Base-by-base conservation (phyloP, 2,888 invertebrate genomes). In the Amaurobius ferox region DNA sequence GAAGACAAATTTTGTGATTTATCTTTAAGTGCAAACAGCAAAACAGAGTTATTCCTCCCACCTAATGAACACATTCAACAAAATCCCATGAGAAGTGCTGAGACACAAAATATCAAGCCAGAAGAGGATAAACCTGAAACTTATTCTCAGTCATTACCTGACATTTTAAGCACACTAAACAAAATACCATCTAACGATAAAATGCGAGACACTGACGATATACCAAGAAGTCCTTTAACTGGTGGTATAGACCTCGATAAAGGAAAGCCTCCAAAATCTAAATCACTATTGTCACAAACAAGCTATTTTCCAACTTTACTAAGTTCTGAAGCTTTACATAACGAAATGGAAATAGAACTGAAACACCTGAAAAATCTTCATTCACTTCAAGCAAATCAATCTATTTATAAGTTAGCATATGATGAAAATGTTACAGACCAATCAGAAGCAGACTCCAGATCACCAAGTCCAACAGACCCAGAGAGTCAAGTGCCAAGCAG, bases 351-450 rank as follows among this genome's bases (percentile, higher is more conserved):
- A 67, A 26, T 39, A 9, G 79, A 85, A 40, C 40, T 79, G n/a
- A 79, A 85, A 19, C 39, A 71, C 19, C 23, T 77, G 32, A 39
- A 40, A 16, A 28, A 23, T 5, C 19, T 74, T 9, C 39, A 74
- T 28, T 74, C 74, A 29, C 16, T 70, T 32, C 44, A 70, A 35
- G 67, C 80, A 39, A 85, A 87, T 32, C 79, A 85, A 28, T 74
- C 87, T 5, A 80, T 88, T 77, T 88, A 88, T 48, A 86, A 88
- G 62, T 28, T 88, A n/a, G 85, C 88, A 16, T 88, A 62, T 35
- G 86, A 88, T 55, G 85, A 86, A 72, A 80, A 55, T 35, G 55
- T 80, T 9, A 80, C 85, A 11, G 81, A 78, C 55, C 71, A 61
- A 26, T 79, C 79, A 19, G 73, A 55, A 72, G 19, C 55, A 6